Base-by-base conservation (phyloP, 2,888 invertebrate genomes). In the Philhelius pedissequus region DNA sequence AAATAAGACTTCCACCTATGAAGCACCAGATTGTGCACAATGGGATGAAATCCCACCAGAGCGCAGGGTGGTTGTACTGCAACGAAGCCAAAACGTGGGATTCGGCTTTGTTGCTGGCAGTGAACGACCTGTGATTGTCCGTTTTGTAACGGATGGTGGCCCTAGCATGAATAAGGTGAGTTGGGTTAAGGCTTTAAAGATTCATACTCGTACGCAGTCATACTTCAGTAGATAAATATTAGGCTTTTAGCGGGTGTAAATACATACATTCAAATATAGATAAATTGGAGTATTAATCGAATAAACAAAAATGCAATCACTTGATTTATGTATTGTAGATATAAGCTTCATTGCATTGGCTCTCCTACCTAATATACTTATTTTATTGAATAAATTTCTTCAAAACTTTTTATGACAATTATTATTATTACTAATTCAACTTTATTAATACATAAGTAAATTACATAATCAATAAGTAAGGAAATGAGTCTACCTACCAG, bases 51-150 rank as follows among this genome's bases (percentile, higher is more conserved):
- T 95, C 70, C 95, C 95, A 0, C 97, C 97, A 0, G 94, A 95
- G 80, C 97, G 97, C 0, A 92, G 97, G 11, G 93, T 95, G 66
- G 95, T 97, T 75, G 94, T 94, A 86, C 93, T 98, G 86, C 93
- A 94, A 87, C 92, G 97, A 50, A 95, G 96, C 87, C 93, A 95
- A 0, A 95, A 96, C 71, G 93, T 97, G 84, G 98, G 98, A 0
- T 98, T 98, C 90, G 98, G 98, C 2, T 98, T 98, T 91, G 98
- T 98, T n/a, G 98, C 98, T 0, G 98, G 98, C 13, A 97, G 97
- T 40, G 97, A 98, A 91, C 94, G 95, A 88, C 98, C 98, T 0
- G 98, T 98, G 60, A 95, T 98, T 77, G 97, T 98, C 25, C 94
- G 98, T 84, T 96, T 96, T 89, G 96, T 96, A 15, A 96, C 96